phyloP scores from a whole-genome alignment of 2,888 invertebrate genomes.

The Caenorhabditis panamensis region DNA sequence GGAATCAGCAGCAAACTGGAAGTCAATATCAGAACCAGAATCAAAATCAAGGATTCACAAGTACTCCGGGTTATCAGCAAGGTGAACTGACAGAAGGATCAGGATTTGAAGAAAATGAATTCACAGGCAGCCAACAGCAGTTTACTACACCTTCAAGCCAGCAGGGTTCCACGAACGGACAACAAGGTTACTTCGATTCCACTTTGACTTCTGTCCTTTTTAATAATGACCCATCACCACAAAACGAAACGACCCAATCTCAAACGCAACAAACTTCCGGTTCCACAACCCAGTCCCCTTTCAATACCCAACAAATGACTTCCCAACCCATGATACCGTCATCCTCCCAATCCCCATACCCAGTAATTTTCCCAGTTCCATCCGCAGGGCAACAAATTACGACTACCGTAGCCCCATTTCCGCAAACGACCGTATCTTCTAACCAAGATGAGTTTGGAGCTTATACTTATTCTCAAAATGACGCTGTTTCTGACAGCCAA shows the following conservation, averaged over 20 bases:
- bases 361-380: conserved; percentile 29
- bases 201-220: conserved; percentile 17
- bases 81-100: conserved; percentile 46
- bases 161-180: conserved; percentile 26
- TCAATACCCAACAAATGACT: not conserved
- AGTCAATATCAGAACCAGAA: not conserved
- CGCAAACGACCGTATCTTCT: conserved; percentile 42
- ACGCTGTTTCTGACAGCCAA: not conserved
- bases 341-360: conserved; percentile 18
- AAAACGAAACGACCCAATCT: not conserved
- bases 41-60: not conserved
- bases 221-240: not conserved
- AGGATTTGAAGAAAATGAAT: conserved; percentile 30
- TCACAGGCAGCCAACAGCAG: conserved; percentile 45
- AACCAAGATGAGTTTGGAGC: conserved; percentile 41
- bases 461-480: conserved; percentile 17
- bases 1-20: conserved; percentile 9
- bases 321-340: not conserved
- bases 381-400: conserved; percentile 19
- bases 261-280: not conserved
- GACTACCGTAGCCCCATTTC: not conserved
- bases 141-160: conserved; percentile 4
- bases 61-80: conserved; percentile 39
- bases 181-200: conserved; percentile 33
- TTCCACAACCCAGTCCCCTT: conserved; percentile 2